These are phyloP conservation scores for Hydropsyche tenuis DNA, from an alignment of 1,140 invertebrate species.

Conservation along the genomic window DNA sequence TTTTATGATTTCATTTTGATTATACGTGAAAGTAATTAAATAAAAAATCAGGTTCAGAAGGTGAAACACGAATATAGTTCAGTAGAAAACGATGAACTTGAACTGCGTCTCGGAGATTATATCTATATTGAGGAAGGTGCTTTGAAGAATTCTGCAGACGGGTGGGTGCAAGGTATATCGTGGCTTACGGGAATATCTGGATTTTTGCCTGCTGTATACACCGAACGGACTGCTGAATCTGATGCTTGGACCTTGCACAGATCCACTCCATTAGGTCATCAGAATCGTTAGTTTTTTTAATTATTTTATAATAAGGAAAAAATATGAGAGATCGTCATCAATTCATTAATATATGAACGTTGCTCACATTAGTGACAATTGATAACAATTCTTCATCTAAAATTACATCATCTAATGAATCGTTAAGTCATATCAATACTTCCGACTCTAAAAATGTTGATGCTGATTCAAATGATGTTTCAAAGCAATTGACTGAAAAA, in stretches of 20 bases:
- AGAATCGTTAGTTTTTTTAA: constrained; percentile 9
- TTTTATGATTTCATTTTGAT: too few relatives aligned
- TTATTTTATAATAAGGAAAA: neutral
- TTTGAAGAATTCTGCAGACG: constrained; percentile 75
- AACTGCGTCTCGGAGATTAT: constrained; percentile 84
- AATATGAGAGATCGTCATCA: neutral
- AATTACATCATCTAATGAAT: constrained; percentile 40
- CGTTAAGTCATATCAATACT: constrained; percentile 35
- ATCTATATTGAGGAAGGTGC: constrained; percentile 81
- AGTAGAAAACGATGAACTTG: constrained; percentile 81
- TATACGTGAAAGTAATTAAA: constrained; percentile 30
- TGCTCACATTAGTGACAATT: neutral
- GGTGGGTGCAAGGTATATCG: constrained; percentile 86
- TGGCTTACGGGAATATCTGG: constrained; percentile 82
- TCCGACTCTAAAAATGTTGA: constrained; percentile 24
- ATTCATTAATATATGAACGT: neutral
- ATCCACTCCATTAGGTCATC: constrained; percentile 63
- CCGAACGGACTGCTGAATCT: constrained; percentile 82
- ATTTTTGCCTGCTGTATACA: constrained; percentile 81
- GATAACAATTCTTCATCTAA: constrained; percentile 44
- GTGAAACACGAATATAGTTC: constrained; percentile 81
- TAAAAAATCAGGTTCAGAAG: constrained; percentile 71
- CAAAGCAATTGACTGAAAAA: constrained; percentile 16
- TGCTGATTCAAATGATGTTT: neutral
- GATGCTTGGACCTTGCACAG: constrained; percentile 90